Percentiles rank a stretch among this genome's conserved stretches.
Evolutionary conservation across 2,113 vertebrate genomes (phyloP).

Genomic region (Oxygymnocypris stewartii): DNA sequence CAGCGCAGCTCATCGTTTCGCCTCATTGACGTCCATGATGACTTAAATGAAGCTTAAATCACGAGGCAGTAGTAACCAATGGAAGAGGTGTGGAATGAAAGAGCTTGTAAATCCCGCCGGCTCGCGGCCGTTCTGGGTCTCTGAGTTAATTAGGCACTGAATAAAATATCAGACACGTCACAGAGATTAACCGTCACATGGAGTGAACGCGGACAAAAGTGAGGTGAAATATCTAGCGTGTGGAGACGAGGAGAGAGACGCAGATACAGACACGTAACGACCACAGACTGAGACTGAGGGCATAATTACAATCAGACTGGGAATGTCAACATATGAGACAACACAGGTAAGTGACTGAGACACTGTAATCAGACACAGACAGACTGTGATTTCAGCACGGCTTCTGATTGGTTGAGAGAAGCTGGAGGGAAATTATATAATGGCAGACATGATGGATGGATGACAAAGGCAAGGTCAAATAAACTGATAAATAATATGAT

Average conservation of each 20-base stretch:
- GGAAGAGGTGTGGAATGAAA: constrained; percentile 12
- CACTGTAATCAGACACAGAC: constrained; percentile 12
- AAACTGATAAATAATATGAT: background rate
- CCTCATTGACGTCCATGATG: constrained; percentile 33
- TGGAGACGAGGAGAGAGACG: background rate
- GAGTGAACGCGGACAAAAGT: constrained; percentile 52
- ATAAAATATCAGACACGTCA: constrained; percentile 65
- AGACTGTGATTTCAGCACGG: background rate
- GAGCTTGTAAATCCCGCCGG: constrained; percentile 32
- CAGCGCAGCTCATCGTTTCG: background rate
- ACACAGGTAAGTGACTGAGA: constrained; percentile 11
- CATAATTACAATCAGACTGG: background rate
- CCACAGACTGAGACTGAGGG: background rate
- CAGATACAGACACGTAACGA: background rate
- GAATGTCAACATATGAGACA: background rate
- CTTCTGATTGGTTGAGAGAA: background rate
- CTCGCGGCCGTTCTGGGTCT: constrained; percentile 57
- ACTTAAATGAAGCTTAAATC: constrained; percentile 29
- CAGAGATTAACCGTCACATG: constrained; percentile 61
- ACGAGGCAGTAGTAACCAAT: constrained; percentile 2
- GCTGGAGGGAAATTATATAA: background rate
- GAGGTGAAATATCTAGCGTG: constrained; percentile 51
- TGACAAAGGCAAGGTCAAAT: background rate
- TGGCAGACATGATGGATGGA: background rate
- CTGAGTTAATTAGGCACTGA: constrained; percentile 71